A percentile compares a stretch with the other conserved stretches of the same genome.
These are phyloP conservation scores for Drosophila littoralis DNA, from an alignment of 1,140 invertebrate species.

Conservation along the genomic window DNA sequence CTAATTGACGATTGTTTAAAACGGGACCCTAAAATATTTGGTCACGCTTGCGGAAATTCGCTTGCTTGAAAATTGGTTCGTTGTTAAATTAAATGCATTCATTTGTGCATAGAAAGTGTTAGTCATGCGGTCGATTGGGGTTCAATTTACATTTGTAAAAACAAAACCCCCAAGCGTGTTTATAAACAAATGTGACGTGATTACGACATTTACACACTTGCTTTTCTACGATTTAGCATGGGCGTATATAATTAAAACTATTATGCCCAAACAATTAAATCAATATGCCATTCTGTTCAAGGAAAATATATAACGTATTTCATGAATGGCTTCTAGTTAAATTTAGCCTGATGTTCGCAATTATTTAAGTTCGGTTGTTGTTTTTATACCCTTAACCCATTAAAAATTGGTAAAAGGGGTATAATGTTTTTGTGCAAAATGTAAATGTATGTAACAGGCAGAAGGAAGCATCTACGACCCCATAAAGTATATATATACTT, in stretches of 20 bases:
- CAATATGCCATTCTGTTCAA: not conserved
- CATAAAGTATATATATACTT: no score
- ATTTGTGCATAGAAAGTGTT: not conserved
- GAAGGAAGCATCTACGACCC: no score
- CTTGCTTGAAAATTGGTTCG: not conserved
- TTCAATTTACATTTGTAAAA: conserved; percentile 3
- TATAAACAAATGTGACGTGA: not conserved
- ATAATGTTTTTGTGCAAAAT: no score
- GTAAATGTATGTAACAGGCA: no score
- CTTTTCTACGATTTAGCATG: not conserved
- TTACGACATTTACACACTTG: conserved; percentile 8
- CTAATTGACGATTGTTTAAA: not conserved
- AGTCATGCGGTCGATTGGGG: not conserved
- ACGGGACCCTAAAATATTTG: not conserved
- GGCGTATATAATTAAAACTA: not conserved
- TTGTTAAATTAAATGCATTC: not conserved
- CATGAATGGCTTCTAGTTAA: no score
- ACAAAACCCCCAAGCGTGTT: not conserved
- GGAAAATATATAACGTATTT: no score
- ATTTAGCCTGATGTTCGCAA: no score
- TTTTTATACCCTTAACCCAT: no score
- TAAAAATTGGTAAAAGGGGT: no score
- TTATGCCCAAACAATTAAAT: not conserved
- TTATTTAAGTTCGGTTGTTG: no score
- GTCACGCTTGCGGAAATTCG: conserved; percentile 7